A percentile compares a stretch with the other conserved stretches of the same genome.
phyloP scores from a whole-genome alignment of 2,888 invertebrate genomes.

The Thyatira batis region DNA sequence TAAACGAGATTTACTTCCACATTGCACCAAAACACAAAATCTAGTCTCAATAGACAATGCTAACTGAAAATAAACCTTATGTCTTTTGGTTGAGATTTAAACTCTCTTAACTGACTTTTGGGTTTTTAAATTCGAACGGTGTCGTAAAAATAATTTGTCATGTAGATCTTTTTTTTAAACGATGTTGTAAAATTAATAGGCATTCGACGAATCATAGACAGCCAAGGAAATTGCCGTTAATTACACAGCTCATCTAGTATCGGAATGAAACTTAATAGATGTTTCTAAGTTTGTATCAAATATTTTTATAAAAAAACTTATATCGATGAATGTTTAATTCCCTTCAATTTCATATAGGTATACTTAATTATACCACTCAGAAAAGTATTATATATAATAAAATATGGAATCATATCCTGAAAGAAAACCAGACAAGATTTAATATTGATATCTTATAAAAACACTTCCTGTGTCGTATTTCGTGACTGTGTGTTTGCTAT shows the following conservation, averaged over 20 bases:
- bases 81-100: neutral
- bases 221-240: neutral
- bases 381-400: too few relatives aligned
- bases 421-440: neutral
- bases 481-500: neutral
- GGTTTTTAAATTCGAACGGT: too few relatives aligned
- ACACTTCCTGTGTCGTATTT: neutral
- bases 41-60: neutral
- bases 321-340: too few relatives aligned
- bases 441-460: neutral
- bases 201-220: too few relatives aligned
- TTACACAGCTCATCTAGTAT: neutral
- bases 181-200: too few relatives aligned
- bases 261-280: neutral
- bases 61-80: too few relatives aligned
- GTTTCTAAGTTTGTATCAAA: too few relatives aligned
- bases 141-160: neutral
- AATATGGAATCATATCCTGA: too few relatives aligned
- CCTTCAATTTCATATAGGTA: too few relatives aligned
- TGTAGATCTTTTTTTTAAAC: neutral
- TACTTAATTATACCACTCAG: too few relatives aligned
- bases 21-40: slow-evolving; percentile 6
- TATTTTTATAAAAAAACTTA: too few relatives aligned
- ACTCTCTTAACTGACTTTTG: neutral
- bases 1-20: slow-evolving; percentile 33